These are phyloP conservation scores for Pachyseris speciosa DNA, from an alignment of 64 coral and sea anemone genomes.

Conservation along the genomic window DNA sequence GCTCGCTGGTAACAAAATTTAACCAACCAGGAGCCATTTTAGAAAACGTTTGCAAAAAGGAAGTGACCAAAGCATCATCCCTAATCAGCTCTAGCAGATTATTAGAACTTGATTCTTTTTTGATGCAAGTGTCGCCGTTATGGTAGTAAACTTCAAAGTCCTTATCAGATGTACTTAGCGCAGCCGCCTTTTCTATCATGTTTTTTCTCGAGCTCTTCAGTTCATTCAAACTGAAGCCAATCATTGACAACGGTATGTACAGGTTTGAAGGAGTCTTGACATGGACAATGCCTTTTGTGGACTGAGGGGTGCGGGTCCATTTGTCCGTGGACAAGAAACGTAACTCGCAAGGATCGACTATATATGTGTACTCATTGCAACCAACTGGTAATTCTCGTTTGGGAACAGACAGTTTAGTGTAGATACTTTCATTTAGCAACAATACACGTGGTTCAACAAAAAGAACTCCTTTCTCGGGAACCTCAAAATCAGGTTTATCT, in stretches of 20 bases:
- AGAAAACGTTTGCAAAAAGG: slow-evolving; percentile 24
- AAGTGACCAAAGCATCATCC: neutral
- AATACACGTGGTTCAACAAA: slow-evolving; percentile 22
- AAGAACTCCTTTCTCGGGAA: slow-evolving; percentile 19
- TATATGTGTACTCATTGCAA: slow-evolving; percentile 13
- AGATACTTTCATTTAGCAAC: slow-evolving; percentile 11
- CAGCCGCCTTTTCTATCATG: neutral
- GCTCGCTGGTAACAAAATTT: neutral
- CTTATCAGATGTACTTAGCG: neutral
- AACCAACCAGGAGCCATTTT: slow-evolving; percentile 28
- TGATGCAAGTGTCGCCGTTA: neutral
- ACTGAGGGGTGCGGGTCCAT: neutral
- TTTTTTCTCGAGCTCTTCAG: neutral
- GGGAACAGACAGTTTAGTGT: neutral
- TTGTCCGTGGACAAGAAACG: neutral
- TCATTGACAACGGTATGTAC: neutral
- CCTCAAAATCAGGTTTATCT: slow-evolving; percentile 18
- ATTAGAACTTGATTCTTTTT: neutral
- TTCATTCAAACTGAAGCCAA: neutral
- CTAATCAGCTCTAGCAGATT: slow-evolving; percentile 21
- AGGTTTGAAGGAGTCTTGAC: neutral
- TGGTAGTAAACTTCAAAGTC: neutral
- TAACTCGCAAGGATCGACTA: neutral
- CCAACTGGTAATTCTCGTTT: slow-evolving; percentile 43
- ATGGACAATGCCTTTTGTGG: slow-evolving; percentile 5